Percentiles rank a stretch among this genome's conserved stretches.
Conservation (phyloP, 1,140 invertebrate genomes). For the Zelostemma sp. region DNA sequence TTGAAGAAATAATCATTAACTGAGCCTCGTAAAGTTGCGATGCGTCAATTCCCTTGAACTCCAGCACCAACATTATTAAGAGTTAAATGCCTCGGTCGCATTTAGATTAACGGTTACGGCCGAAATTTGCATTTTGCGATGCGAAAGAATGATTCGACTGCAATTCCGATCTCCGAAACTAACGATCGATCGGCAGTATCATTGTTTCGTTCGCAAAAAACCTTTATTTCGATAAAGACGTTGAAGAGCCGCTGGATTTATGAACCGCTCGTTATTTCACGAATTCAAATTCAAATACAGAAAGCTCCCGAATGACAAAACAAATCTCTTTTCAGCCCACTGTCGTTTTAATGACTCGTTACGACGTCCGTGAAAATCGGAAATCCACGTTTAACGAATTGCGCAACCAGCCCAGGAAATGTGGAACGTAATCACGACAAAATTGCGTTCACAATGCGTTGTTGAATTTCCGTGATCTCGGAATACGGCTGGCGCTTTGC, state of each 20-base stretch:
- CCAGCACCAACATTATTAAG: slow-evolving; percentile 23
- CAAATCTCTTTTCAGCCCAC: neutral
- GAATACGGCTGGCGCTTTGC: neutral
- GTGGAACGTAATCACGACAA: neutral
- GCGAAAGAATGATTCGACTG: slow-evolving; percentile 17
- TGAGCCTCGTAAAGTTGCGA: too few relatives aligned
- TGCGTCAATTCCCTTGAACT: slow-evolving; percentile 30
- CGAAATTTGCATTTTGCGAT: slow-evolving; percentile 35
- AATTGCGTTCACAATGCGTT: neutral
- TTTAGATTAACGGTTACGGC: slow-evolving; percentile 32
- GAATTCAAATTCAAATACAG: slow-evolving; percentile 6
- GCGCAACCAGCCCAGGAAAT: neutral
- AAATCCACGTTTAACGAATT: slow-evolving; percentile 8
- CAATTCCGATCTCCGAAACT: slow-evolving; percentile 1
- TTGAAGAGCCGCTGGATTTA: too few relatives aligned
- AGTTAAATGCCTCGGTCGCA: slow-evolving; percentile 27
- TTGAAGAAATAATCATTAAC: too few relatives aligned
- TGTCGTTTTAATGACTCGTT: slow-evolving; percentile 7
- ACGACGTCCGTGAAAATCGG: too few relatives aligned
- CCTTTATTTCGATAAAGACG: too few relatives aligned
- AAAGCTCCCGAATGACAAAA: neutral
- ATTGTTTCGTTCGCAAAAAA: too few relatives aligned
- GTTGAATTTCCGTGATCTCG: too few relatives aligned
- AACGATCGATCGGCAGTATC: too few relatives aligned
- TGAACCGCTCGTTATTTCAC: neutral